Conservation (phyloP, 2,888 invertebrate species). For the Zaprionus obscuricornis region DNA sequence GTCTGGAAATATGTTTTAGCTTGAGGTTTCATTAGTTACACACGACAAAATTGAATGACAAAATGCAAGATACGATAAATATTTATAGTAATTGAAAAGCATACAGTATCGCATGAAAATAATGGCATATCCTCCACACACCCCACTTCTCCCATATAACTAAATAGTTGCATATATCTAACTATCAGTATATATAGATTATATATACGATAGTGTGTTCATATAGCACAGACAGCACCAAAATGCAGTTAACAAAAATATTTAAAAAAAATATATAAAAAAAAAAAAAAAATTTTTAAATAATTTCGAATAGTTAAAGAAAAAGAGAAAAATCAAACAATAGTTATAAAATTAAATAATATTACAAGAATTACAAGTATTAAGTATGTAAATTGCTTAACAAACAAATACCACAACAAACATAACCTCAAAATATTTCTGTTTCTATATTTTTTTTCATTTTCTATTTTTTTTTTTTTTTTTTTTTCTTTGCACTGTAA, state of each 20-base stretch:
- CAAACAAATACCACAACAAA: conserved; percentile 72
- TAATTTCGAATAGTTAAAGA: no score
- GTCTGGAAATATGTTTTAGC: conserved; percentile 89
- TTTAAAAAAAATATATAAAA: conserved; percentile 23
- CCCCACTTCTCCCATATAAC: no score
- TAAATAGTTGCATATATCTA: no score
- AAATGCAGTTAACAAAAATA: conserved; percentile 7
- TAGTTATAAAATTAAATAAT: conserved; percentile 53
- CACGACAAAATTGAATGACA: no score
- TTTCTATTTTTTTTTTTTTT: no score
- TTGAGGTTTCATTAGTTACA: conserved; percentile 55
- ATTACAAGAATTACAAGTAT: no score
- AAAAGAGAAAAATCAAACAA: no score
- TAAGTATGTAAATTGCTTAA: conserved; percentile 74
- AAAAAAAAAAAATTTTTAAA: conserved; percentile 16
- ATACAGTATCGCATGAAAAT: no score
- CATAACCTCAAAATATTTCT: conserved; percentile 73
- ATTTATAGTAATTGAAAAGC: no score
- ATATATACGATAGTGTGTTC: no score
- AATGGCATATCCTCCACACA: conserved; percentile 62
- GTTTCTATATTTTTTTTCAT: no score
- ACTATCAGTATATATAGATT: neutral
- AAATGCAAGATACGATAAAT: no score
- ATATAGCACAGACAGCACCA: neutral
- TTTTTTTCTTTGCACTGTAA: conserved; percentile 64